These are phyloP conservation scores for Leptobrachium leishanense DNA, from an alignment of 2,113 vertebrate species.

Conservation along the genomic window DNA sequence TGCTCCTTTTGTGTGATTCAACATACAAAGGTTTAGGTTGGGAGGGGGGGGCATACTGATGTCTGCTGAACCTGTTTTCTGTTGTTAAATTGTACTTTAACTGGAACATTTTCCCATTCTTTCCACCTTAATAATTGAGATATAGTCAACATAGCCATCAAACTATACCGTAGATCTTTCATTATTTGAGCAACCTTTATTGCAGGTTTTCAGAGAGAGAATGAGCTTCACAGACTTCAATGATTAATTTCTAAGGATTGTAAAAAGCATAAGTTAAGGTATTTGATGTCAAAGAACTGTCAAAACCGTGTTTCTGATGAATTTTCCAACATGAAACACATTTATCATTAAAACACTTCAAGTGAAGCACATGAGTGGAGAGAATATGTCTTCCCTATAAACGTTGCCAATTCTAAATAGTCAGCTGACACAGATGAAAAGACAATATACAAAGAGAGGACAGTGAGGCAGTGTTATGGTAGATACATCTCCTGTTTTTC, in stretches of 20 bases:
- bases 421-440: neutral
- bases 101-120: no score
- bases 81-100: no score
- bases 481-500: no score
- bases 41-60: no score
- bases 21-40: no score
- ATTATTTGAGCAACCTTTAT: no score
- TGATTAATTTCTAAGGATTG: neutral
- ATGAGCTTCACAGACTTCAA: neutral
- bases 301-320: neutral
- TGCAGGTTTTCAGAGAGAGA: no score
- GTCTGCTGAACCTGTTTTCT: no score
- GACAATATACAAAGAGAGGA: neutral
- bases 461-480: neutral
- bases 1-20: no score
- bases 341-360: neutral
- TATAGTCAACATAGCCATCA: no score
- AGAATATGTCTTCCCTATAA: neutral
- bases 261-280: neutral
- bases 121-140: no score
- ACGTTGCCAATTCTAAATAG: neutral
- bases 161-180: no score
- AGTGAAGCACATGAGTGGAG: slow-evolving; percentile 1
- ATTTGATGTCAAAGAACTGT: slow-evolving; percentile 2
- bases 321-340: neutral